Evolutionary conservation across 1,140 invertebrate genomes (phyloP).

Genomic region (Trachymyrmex septentrionalis): DNA sequence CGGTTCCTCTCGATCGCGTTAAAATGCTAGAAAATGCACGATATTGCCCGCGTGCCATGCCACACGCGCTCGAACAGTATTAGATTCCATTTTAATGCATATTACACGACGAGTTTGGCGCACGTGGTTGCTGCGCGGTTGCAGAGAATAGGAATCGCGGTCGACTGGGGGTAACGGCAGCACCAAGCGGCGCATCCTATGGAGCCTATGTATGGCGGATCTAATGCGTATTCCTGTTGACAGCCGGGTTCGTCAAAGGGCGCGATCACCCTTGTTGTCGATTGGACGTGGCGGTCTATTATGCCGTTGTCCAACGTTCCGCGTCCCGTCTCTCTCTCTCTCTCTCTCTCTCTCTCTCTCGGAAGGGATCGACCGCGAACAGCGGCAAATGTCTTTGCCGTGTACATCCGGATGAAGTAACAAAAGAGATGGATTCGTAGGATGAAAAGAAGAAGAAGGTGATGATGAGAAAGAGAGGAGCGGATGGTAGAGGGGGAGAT

Average conservation of each 20-base stretch:
- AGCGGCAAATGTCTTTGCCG: conserved; percentile 44
- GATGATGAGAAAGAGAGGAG: neutral
- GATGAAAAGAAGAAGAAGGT: neutral
- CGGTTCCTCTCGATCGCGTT: neutral
- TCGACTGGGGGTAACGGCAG: conserved; percentile 44
- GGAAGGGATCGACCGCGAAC: conserved; percentile 16
- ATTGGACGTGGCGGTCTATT: conserved; percentile 50
- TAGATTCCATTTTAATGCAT: conserved; percentile 52
- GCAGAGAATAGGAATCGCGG: conserved; percentile 48
- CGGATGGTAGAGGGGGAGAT: neutral
- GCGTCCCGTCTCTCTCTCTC: too few relatives aligned
- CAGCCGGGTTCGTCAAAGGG: conserved; percentile 47
- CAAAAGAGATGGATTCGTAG: conserved; percentile 38
- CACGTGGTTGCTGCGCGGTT: conserved; percentile 44
- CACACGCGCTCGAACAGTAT: conserved; percentile 17
- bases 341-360: too few relatives aligned
- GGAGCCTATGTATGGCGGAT: conserved; percentile 10
- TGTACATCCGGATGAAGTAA: conserved; percentile 50
- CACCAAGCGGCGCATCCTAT: conserved; percentile 29
- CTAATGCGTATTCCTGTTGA: conserved; percentile 51
- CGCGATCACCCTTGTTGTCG: conserved; percentile 47
- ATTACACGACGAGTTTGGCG: conserved; percentile 36
- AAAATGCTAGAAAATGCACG: conserved; percentile 13
- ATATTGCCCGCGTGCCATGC: neutral
- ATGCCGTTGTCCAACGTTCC: conserved; percentile 43